These are phyloP conservation scores for Nesogale talazaci DNA, from an alignment of 2,113 vertebrate genomes.

Conservation along the genomic window DNA sequence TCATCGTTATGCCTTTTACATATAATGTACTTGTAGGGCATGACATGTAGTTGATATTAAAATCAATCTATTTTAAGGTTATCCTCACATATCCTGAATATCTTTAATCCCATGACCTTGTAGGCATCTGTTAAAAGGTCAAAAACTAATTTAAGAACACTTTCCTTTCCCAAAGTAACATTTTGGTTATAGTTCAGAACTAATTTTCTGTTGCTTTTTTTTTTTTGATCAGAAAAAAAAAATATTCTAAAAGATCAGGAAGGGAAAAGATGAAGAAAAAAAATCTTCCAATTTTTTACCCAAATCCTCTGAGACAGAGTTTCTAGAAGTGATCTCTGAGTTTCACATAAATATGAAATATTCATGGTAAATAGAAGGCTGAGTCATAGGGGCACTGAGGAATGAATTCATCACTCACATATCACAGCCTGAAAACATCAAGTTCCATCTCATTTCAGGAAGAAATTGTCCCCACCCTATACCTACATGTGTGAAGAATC, in stretches of 20 bases:
- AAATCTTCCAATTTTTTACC: neutral
- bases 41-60: neutral
- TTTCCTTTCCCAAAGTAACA: neutral
- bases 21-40: neutral
- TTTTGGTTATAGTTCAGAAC: neutral
- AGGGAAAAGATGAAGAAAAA: neutral
- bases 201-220: neutral
- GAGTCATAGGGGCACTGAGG: neutral
- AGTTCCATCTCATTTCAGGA: neutral
- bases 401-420: neutral
- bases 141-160: neutral
- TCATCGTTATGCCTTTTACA: no score
- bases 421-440: neutral
- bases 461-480: neutral
- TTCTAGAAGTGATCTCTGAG: neutral
- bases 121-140: neutral
- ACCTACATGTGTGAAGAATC: neutral
- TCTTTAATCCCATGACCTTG: neutral
- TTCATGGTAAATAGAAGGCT: neutral
- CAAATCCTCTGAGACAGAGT: neutral
- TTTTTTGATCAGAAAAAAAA: neutral
- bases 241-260: neutral
- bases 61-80: neutral
- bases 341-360: no score
- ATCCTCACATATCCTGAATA: neutral